A percentile compares a stretch with the other conserved stretches of the same genome.
Conservation (phyloP, 2,888 invertebrate species). For the Callyntrura sp. region DNA sequence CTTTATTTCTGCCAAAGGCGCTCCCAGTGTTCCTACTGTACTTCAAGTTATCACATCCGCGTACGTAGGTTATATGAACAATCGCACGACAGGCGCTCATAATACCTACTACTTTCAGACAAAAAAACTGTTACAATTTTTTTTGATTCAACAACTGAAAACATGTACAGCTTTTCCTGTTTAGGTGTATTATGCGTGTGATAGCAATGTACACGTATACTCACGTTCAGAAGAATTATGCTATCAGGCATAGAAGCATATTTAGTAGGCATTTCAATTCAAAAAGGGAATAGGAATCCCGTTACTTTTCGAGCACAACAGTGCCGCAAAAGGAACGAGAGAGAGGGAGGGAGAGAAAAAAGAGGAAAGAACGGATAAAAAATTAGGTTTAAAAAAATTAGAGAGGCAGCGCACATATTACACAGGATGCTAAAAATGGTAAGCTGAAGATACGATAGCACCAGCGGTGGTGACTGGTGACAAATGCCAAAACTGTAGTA, state of each 20-base stretch:
- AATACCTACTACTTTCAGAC: background rate
- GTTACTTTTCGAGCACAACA: constrained; percentile 17
- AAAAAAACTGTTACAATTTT: constrained; percentile 29
- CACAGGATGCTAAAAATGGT: background rate
- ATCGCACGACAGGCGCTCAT: background rate
- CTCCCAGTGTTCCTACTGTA: too few relatives aligned
- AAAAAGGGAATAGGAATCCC: constrained; percentile 18
- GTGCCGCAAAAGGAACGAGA: background rate
- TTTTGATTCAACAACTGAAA: constrained; percentile 6
- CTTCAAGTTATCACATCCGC: background rate
- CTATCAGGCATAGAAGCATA: constrained; percentile 4
- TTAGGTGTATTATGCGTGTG: too few relatives aligned
- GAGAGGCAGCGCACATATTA: background rate
- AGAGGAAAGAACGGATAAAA: constrained; percentile 20
- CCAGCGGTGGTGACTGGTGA: constrained; percentile 1
- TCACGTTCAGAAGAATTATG: background rate
- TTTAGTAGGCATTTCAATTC: background rate
- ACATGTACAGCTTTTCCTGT: constrained; percentile 16
- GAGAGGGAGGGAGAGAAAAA: background rate
- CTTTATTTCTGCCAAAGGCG: too few relatives aligned
- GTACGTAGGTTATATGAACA: background rate
- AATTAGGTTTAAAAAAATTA: constrained; percentile 3
- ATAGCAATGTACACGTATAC: background rate
- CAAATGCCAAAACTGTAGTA: background rate
- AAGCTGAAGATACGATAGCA: background rate